Evolutionary conservation across 2,888 invertebrate species (phyloP).

Genomic region (Synanthedon myopaeformis): DNA sequence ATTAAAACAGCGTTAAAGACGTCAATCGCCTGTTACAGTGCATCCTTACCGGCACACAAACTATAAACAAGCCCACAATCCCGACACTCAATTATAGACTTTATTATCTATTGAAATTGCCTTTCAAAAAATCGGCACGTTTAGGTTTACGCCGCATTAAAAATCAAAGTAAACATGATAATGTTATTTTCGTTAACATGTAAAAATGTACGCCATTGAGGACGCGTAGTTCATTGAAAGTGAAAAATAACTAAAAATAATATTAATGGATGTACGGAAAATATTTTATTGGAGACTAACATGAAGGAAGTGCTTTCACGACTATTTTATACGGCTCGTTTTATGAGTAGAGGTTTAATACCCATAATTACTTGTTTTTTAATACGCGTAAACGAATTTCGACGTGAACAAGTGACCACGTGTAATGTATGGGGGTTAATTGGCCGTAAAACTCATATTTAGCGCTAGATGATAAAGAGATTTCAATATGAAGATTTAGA

Average conservation of each 20-base stretch:
- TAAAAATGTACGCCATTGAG: conserved; percentile 51
- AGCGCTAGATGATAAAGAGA: conserved; percentile 1
- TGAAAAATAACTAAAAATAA: conserved; percentile 52
- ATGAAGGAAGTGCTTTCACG: conserved; percentile 55
- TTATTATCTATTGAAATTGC: conserved; percentile 29
- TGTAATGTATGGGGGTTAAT: conserved; percentile 9
- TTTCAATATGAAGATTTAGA: no score
- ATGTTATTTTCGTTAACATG: conserved; percentile 54
- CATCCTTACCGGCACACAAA: conserved; percentile 28
- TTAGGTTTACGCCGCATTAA: conserved; percentile 48
- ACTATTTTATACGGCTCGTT: conserved; percentile 57
- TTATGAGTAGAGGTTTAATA: conserved; percentile 63
- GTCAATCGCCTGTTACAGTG: conserved; percentile 50
- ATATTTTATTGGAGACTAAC: conserved; percentile 51
- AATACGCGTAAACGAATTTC: conserved; percentile 36
- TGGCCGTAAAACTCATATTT: conserved; percentile 5
- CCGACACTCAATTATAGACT: conserved; percentile 31
- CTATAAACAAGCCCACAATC: conserved; percentile 17
- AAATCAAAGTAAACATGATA: conserved; percentile 53
- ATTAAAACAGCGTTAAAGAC: conserved; percentile 58
- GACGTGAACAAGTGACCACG: conserved; percentile 37
- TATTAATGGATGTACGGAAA: conserved; percentile 51
- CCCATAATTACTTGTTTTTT: conserved; percentile 60
- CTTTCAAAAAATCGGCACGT: conserved; percentile 59
- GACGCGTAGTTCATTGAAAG: conserved; percentile 60